phyloP scores from a whole-genome alignment of 2,888 invertebrate genomes.

The Meiosimyza platycephala region DNA sequence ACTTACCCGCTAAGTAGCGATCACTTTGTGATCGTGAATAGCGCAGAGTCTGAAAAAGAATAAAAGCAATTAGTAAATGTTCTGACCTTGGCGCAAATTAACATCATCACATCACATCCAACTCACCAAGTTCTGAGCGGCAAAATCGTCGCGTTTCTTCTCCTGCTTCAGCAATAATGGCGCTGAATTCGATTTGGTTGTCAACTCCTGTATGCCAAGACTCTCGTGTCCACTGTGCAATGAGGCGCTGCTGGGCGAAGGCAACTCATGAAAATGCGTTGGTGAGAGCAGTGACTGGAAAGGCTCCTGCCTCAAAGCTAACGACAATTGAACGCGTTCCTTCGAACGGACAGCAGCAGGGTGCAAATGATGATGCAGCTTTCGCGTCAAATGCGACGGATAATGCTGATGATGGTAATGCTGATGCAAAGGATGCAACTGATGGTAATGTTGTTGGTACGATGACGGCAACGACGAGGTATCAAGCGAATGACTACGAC shows the following conservation, averaged over 20 bases:
- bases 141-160: conserved; percentile 62
- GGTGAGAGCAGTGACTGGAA: conserved; percentile 64
- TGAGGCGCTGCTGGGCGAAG: conserved; percentile 67
- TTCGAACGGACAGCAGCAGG: conserved; percentile 49
- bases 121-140: conserved; percentile 65
- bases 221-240: conserved; percentile 65
- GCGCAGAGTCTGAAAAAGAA: conserved; percentile 61
- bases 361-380: conserved; percentile 52
- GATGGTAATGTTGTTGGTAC: conserved; percentile 46
- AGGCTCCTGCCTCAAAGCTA: conserved; percentile 64
- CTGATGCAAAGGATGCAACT: conserved; percentile 42
- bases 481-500: conserved; percentile 64
- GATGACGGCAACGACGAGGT: conserved; percentile 51
- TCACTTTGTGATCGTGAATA: conserved; percentile 68
- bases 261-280: conserved; percentile 64
- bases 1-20: conserved; percentile 68
- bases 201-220: conserved; percentile 64
- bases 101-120: conserved; percentile 29
- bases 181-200: conserved; percentile 67
- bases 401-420: conserved; percentile 41
- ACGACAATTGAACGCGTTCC: conserved; percentile 61
- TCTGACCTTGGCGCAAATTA: neutral
- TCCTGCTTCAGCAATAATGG: conserved; percentile 66
- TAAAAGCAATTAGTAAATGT: conserved; percentile 28
- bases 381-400: conserved; percentile 47